Percentiles rank a stretch among this genome's conserved stretches.
These are phyloP conservation scores for Ornithorhynchus anatinus DNA, from an alignment of 2,113 vertebrate genomes.

Conservation along the genomic window DNA sequence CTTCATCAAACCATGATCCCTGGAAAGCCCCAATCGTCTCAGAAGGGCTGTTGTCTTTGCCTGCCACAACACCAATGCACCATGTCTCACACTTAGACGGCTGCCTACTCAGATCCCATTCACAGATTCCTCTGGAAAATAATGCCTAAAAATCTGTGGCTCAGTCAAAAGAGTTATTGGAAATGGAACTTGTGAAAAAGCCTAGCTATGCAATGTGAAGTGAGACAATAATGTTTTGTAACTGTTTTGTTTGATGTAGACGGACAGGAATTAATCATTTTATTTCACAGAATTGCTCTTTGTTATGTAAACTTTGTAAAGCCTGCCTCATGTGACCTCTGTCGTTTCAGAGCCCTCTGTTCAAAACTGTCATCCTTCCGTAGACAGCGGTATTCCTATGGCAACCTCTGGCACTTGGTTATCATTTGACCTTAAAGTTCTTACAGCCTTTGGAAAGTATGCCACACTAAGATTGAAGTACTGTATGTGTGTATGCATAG, in stretches of 20 bases:
- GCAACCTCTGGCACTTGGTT: slow-evolving; percentile 62
- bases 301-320: slow-evolving; percentile 84
- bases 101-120: slow-evolving; percentile 80
- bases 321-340: slow-evolving; percentile 73
- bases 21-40: slow-evolving; percentile 74
- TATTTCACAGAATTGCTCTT: slow-evolving; percentile 79
- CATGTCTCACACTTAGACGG: slow-evolving; percentile 73
- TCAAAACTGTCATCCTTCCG: slow-evolving; percentile 69
- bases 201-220: slow-evolving; percentile 58
- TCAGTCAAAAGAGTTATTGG: slow-evolving; percentile 72
- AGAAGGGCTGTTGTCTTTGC: slow-evolving; percentile 80
- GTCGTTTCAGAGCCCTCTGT: slow-evolving; percentile 69
- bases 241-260: slow-evolving; percentile 78
- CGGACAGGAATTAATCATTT: slow-evolving; percentile 80
- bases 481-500: not conserved
- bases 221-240: slow-evolving; percentile 85
- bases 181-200: slow-evolving; percentile 71
- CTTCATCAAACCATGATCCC: slow-evolving; percentile 70
- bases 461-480: slow-evolving; percentile 39
- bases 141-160: slow-evolving; percentile 70
- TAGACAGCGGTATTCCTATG: slow-evolving; percentile 67
- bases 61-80: slow-evolving; percentile 70
- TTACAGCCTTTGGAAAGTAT: slow-evolving; percentile 22
- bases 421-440: slow-evolving; percentile 61
- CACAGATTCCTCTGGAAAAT: slow-evolving; percentile 76